These are phyloP conservation scores for Symphodus melops DNA, from an alignment of 2,113 vertebrate species.

Conservation along the genomic window DNA sequence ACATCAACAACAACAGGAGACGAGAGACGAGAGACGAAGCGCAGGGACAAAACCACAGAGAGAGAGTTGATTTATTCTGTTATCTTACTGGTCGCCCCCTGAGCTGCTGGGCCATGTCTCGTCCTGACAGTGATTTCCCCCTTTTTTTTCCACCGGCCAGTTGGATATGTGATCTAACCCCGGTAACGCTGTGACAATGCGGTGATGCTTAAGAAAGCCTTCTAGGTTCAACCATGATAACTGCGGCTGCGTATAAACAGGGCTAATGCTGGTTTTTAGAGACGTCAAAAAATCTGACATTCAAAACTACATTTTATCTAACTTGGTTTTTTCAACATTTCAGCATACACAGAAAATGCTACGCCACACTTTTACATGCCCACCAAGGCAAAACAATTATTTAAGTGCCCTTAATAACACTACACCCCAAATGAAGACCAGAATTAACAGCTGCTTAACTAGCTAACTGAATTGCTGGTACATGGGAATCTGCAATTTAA, in stretches of 20 bases:
- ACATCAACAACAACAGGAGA: slow-evolving; percentile 60
- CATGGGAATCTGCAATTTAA: neutral
- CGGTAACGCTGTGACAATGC: slow-evolving; percentile 44
- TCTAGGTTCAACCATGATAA: slow-evolving; percentile 40
- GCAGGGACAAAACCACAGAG: slow-evolving; percentile 75
- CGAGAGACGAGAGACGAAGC: slow-evolving; percentile 75
- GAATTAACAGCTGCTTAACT: neutral
- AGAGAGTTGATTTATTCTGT: slow-evolving; percentile 76
- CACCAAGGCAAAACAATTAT: too few species aligned
- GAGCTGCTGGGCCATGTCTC: slow-evolving; percentile 65
- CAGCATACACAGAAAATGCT: slow-evolving; percentile 8
- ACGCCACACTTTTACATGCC: neutral
- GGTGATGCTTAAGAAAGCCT: slow-evolving; percentile 42
- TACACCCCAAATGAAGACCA: too few species aligned
- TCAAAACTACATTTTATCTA: too few species aligned
- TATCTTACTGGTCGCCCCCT: slow-evolving; percentile 62
- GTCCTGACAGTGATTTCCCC: slow-evolving; percentile 61
- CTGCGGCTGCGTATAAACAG: slow-evolving; percentile 12
- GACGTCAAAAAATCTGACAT: too few species aligned
- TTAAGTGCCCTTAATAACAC: too few species aligned
- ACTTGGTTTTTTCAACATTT: too few species aligned
- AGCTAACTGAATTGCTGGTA: neutral
- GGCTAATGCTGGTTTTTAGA: slow-evolving; percentile 42
- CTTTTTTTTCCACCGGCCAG: slow-evolving; percentile 28
- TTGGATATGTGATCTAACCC: slow-evolving; percentile 57